phyloP scores from a whole-genome alignment of 2,888 invertebrate genomes.

The Drosophila anomalata region DNA sequence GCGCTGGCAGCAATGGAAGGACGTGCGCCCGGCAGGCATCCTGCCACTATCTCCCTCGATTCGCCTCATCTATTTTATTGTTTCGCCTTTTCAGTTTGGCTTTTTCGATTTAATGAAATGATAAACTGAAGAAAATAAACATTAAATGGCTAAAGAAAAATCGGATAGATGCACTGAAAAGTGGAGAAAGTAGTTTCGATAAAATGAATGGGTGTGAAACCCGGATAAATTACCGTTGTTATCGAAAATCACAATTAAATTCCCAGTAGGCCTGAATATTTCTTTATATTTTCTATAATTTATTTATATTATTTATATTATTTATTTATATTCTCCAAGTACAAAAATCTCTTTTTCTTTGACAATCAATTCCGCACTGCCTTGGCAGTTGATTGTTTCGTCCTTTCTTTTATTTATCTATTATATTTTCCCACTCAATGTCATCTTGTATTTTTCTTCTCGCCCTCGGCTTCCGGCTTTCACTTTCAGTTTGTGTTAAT shows the following conservation, averaged over 20 bases:
- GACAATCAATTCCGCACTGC: slow-evolving; percentile 66
- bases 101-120: slow-evolving; percentile 73
- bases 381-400: slow-evolving; percentile 74
- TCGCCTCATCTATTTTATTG: slow-evolving; percentile 13
- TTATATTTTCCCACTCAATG: slow-evolving; percentile 10
- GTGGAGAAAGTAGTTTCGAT: background rate
- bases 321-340: slow-evolving; percentile 23
- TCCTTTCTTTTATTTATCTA: slow-evolving; percentile 29
- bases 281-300: background rate
- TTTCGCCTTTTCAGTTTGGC: slow-evolving; percentile 18
- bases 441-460: slow-evolving; percentile 50
- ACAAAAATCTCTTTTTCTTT: slow-evolving; percentile 7
- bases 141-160: background rate
- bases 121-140: slow-evolving; percentile 49
- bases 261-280: background rate
- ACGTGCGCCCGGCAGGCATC: slow-evolving; percentile 21
- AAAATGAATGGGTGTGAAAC: too few relatives aligned
- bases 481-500: slow-evolving; percentile 71
- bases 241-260: too few relatives aligned
- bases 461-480: slow-evolving; percentile 44
- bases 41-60: slow-evolving; percentile 23
- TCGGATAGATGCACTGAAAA: background rate
- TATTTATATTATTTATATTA: background rate
- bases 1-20: slow-evolving; percentile 43
- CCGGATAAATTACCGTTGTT: too few relatives aligned